These are phyloP conservation scores for Patella caerulea DNA, from an alignment of 2,888 invertebrate genomes.

Conservation along the genomic window DNA sequence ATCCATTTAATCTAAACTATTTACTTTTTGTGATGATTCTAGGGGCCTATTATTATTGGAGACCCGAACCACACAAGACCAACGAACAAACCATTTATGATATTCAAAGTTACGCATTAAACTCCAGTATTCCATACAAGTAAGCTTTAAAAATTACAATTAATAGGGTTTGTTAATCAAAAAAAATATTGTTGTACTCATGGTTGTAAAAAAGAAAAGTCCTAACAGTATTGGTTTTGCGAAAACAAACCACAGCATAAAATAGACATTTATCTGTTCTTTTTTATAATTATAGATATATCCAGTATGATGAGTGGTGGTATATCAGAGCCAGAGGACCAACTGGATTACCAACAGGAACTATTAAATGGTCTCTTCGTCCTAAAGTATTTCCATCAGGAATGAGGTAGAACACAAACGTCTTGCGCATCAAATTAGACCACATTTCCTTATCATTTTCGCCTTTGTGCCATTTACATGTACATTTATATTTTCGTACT, in stretches of 20 bases:
- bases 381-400: slow-evolving; percentile 49
- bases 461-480: background rate
- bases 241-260: too few relatives aligned
- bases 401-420: slow-evolving; percentile 34
- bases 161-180: too few relatives aligned
- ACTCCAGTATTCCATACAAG: slow-evolving; percentile 52
- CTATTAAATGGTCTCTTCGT: slow-evolving; percentile 41
- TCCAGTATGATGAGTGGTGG: slow-evolving; percentile 55
- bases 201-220: too few relatives aligned
- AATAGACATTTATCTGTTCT: too few relatives aligned
- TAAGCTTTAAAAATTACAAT: slow-evolving; percentile 25
- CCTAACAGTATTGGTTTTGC: too few relatives aligned
- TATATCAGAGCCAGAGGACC: slow-evolving; percentile 41
- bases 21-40: slow-evolving; percentile 4
- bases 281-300: slow-evolving; percentile 36
- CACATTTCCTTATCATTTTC: too few relatives aligned
- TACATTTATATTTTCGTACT: too few relatives aligned
- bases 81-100: slow-evolving; percentile 60
- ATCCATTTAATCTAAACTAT: too few relatives aligned
- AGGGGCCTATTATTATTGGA: slow-evolving; percentile 66
- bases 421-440: background rate
- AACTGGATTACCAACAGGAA: slow-evolving; percentile 44
- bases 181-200: too few relatives aligned
- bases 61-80: slow-evolving; percentile 51
- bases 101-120: slow-evolving; percentile 43